Evolutionary conservation across 2,888 invertebrate genomes (phyloP), one percentile per base, ranked within the genome.

Genomic region (Drosophila anomalata): DNA sequence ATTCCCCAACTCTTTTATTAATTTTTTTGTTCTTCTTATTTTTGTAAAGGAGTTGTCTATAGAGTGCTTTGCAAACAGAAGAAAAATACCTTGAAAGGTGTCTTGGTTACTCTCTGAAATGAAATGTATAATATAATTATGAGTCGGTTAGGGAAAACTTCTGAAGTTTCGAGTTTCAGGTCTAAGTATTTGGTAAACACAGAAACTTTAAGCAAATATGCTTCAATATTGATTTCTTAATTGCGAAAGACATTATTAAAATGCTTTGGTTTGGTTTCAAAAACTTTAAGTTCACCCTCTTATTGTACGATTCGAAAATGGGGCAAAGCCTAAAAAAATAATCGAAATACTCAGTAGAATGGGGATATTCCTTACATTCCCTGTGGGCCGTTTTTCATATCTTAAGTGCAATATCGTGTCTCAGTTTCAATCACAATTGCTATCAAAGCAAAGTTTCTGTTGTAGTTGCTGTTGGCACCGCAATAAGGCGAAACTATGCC

Each of bases 401-500:
- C 79, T 77, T 78, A 78, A 78, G 79, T 78, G 79, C 75, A 77
- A 78, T 77, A 73, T 75, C 75, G 65, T 77, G 77, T 66, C 59
- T 63, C 52, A 63, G 75, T 54, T 67, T 67, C 75, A 77, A 77
- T 79, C 69, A 77, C 77, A 68, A 77, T 78, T 68, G 50, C 50
- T 77, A 77, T 72, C 77, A 77, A 77, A 77, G 79, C 72, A 63
- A 71, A 48, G 70, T 70, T 62, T 55, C 20, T 24, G 46, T 53
- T 56, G 42, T 57, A 41, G 57, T 61, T 70, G 60, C 50, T 55
- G 70, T 62, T 77, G 75, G 77, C 75, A 75, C 47, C 72, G 79
- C 77, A 79, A 78, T 77, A 79, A 78, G 73, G 73, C 77, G 69
- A 78, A 78, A 79, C 77, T 79, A 77, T 79, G 79, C 79, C 77